Conservation (phyloP, 2,797 vertebrate species). For the Muscicapa striata region DNA sequence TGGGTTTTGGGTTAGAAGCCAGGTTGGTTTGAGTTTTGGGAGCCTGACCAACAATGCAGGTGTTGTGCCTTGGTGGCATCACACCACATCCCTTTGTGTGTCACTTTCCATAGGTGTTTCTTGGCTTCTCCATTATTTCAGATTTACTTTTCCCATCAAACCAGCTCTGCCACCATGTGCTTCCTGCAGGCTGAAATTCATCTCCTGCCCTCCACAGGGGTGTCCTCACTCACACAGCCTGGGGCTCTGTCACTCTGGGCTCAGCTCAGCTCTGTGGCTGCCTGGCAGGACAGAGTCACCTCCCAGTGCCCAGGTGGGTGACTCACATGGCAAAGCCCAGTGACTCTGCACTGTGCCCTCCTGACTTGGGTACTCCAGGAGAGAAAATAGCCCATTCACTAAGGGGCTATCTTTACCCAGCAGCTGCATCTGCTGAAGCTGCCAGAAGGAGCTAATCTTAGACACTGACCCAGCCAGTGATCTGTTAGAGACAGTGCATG, state of each 20-base stretch:
- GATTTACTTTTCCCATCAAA: neutral
- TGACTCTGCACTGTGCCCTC: conserved; percentile 27
- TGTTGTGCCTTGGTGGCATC: neutral
- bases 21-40: neutral
- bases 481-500: neutral
- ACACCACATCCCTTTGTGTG: neutral
- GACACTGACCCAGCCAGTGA: neutral
- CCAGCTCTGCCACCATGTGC: neutral
- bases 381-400: conserved; percentile 51
- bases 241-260: neutral
- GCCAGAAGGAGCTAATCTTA: conserved; percentile 69
- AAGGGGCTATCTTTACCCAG: conserved; percentile 77
- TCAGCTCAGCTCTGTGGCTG: neutral
- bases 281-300: neutral
- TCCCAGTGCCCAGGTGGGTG: rapidly evolving
- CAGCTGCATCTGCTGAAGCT: conserved; percentile 70
- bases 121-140: neutral
- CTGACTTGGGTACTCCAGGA: neutral
- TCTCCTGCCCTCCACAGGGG: rapidly evolving
- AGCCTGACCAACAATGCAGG: rapidly evolving
- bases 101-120: neutral
- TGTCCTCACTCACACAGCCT: neutral
- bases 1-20: neutral
- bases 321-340: neutral
- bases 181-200: neutral